Evolutionary conservation across 2,113 vertebrate species (phyloP), one percentile per base, ranked within the genome.

Genomic region (Euleptes europaea): DNA sequence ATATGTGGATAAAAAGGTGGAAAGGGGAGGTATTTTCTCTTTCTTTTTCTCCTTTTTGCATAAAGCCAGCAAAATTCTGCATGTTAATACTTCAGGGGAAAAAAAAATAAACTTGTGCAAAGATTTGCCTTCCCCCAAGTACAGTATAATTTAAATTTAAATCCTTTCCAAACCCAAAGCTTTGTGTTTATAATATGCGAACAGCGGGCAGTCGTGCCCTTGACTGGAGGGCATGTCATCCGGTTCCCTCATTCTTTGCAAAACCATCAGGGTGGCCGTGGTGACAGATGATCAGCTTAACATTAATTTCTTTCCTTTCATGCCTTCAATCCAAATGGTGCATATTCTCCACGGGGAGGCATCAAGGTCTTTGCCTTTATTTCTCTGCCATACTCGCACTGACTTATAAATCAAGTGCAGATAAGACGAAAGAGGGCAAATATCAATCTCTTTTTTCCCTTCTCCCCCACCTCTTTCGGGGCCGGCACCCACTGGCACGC

Each of bases 281-380:
- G 93, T 97, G 97, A 97, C 97, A 97, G 97, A 97, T 97, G 95
- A 97, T 96, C 95, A 96, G 95, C 95, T 97, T 97, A 97, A 95
- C 94, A 97, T 97, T 97, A 96, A 96, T 96, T 97, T 97, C 94
- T 94, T 91, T 84, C 94, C 94, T 97, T 97, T 97, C 94, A 96
- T 97, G 96, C 94, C 94, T 97, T 97, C 96, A 97, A 95, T 97
- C 95, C 95, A 96, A 97, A 96, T 84, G 90, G 94, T 94, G 92
- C 93, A 95, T 96, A 95, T 95, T 96, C 96, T 97, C 96, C 94
- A 94, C 92, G 91, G 97, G 96, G 96, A 96, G 93, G 93, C 93
- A 96, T 96, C 94, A 97, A 96, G 96, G 93, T 94, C 94, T 97
- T 95, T 97, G 94, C 94, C 92, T 97, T 96, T 96, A 96, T 95